A percentile compares a stretch with the other conserved stretches of the same genome.
These are phyloP conservation scores for Bellardia bayeri DNA, from an alignment of 2,888 invertebrate genomes.

Conservation along the genomic window DNA sequence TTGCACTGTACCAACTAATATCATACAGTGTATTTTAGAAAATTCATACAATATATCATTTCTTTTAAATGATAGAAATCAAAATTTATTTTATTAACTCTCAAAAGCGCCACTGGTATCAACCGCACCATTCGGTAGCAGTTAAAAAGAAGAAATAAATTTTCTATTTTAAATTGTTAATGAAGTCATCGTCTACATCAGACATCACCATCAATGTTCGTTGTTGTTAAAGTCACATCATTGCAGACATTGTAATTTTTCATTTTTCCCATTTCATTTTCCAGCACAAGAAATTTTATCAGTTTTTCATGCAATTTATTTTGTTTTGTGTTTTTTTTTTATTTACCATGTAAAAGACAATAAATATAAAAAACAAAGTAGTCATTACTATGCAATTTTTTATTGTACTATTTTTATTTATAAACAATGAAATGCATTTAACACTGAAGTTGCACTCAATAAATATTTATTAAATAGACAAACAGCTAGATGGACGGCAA, in stretches of 20 bases:
- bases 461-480: conserved; percentile 63
- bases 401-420: conserved; percentile 38
- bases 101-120: conserved; percentile 12
- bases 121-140: conserved; percentile 30
- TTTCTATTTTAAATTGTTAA: conserved; percentile 54
- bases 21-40: too few species aligned
- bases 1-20: too few species aligned
- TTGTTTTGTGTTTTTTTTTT: conserved; percentile 33
- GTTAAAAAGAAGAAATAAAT: conserved; percentile 12
- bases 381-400: conserved; percentile 61
- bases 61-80: conserved; percentile 46
- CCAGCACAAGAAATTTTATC: conserved; percentile 18
- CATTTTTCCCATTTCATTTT: conserved; percentile 56
- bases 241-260: conserved; percentile 65
- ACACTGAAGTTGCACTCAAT: conserved; percentile 69
- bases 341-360: conserved; percentile 51
- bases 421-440: conserved; percentile 70
- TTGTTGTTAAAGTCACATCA: conserved; percentile 59
- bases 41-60: not conserved
- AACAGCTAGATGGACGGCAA: conserved; percentile 9
- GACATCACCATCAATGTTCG: conserved; percentile 50
- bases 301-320: conserved; percentile 7
- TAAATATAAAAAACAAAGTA: conserved; percentile 49
- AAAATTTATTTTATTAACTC: conserved; percentile 43
- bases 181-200: conserved; percentile 61